Evolutionary conservation across 2,888 invertebrate species (phyloP).

Genomic region (Latrodectus elegans): DNA sequence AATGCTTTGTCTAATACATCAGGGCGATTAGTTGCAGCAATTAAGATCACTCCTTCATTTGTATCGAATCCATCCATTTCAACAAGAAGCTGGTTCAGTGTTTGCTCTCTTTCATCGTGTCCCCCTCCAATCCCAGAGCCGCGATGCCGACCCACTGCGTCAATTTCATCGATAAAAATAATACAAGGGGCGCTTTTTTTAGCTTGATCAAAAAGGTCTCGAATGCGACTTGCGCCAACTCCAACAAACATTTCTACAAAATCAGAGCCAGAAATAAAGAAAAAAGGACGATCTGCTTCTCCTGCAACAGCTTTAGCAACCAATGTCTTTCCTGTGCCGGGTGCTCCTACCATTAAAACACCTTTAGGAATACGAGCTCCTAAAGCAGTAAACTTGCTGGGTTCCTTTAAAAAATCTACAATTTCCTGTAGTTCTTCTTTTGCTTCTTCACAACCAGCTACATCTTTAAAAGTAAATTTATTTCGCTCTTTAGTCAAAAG

Average conservation of each 20-base stretch:
- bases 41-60: constrained; percentile 69
- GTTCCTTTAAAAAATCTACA: constrained; percentile 70
- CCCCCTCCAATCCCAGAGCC: constrained; percentile 65
- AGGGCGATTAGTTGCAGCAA: constrained; percentile 71
- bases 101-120: constrained; percentile 71
- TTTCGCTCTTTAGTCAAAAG: neutral
- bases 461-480: constrained; percentile 66
- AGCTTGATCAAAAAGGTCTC: constrained; percentile 71
- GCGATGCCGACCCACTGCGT: constrained; percentile 70
- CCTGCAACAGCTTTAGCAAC: constrained; percentile 66
- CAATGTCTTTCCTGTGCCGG: constrained; percentile 69
- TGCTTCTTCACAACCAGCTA: constrained; percentile 71
- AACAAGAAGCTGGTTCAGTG: constrained; percentile 71
- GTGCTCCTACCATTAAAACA: constrained; percentile 60
- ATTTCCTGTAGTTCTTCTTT: constrained; percentile 69
- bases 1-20: constrained; percentile 71
- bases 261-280: constrained; percentile 71
- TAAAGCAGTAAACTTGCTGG: constrained; percentile 59
- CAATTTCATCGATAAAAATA: constrained; percentile 71
- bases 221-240: constrained; percentile 71
- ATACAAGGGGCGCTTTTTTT: constrained; percentile 70
- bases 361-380: constrained; percentile 70
- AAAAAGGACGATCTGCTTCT: constrained; percentile 71
- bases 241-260: constrained; percentile 73
- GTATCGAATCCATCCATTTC: constrained; percentile 72